Percentiles rank a stretch among this genome's conserved stretches.
Evolutionary conservation across 2,113 vertebrate genomes (phyloP).

Genomic region (Corvus hawaiiensis): DNA sequence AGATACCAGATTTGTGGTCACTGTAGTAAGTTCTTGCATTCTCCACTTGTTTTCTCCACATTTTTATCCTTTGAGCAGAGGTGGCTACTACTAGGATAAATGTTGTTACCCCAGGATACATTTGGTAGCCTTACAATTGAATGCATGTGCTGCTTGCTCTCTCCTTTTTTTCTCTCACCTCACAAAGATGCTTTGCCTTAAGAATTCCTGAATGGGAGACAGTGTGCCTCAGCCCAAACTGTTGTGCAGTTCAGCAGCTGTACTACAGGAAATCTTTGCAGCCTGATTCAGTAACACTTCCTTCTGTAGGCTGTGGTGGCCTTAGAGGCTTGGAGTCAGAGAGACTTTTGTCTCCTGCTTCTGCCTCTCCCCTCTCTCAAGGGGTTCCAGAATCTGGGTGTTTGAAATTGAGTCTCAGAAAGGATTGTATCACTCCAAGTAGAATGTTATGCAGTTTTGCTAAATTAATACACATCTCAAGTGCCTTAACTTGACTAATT

Average conservation of each 20-base stretch:
- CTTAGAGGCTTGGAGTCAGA: background rate
- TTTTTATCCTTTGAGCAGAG: background rate
- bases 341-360: background rate
- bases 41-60: background rate
- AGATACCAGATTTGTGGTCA: background rate
- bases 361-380: background rate
- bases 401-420: background rate
- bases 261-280: background rate
- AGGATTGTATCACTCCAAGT: conserved; percentile 6
- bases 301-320: background rate
- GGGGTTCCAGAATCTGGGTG: background rate
- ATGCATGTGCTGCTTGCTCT: background rate
- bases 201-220: background rate
- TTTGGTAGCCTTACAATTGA: background rate
- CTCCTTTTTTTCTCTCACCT: background rate
- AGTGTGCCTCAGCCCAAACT: background rate
- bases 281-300: background rate
- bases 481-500: conserved; percentile 74
- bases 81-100: background rate
- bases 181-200: background rate
- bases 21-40: background rate
- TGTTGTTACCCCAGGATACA: background rate
- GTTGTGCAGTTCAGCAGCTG: background rate
- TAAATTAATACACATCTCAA: conserved; percentile 66
- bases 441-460: conserved; percentile 44